Percentiles rank a stretch among this genome's conserved stretches.
These are phyloP conservation scores for Deilephila elpenor DNA, from an alignment of 2,888 invertebrate species.

Conservation along the genomic window DNA sequence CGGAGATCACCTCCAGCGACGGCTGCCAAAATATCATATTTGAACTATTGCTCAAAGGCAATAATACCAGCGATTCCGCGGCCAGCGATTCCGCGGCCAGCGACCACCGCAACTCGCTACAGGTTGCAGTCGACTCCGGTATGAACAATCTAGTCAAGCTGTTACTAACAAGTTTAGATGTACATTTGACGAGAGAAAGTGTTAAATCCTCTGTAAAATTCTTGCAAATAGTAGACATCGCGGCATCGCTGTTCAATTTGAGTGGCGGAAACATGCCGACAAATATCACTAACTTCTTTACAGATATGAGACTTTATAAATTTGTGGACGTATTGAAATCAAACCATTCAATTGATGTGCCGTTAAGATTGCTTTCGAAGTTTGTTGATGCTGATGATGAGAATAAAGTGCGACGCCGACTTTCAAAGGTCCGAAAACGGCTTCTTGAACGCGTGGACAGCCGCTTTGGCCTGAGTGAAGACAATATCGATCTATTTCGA, in stretches of 20 bases:
- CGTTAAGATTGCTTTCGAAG: neutral
- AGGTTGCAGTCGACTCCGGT: slow-evolving; percentile 27
- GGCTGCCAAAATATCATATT: slow-evolving; percentile 47
- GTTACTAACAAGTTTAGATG: slow-evolving; percentile 20
- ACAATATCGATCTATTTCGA: slow-evolving; percentile 1
- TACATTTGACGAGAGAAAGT: slow-evolving; percentile 26
- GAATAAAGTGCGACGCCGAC: too few species aligned
- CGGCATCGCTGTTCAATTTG: neutral
- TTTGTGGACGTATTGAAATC: slow-evolving; percentile 3
- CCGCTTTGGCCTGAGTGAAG: slow-evolving; percentile 5
- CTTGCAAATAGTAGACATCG: slow-evolving; percentile 6
- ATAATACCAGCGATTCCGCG: neutral
- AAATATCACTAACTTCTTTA: slow-evolving; percentile 5
- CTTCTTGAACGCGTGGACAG: neutral
- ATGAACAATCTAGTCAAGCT: slow-evolving; percentile 27
- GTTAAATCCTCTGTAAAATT: neutral
- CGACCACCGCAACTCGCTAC: neutral
- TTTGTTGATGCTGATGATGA: neutral
- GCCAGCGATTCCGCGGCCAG: neutral
- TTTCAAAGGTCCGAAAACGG: neutral
- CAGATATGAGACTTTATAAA: slow-evolving; percentile 13
- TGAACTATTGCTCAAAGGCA: slow-evolving; percentile 49
- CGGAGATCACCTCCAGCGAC: slow-evolving; percentile 37
- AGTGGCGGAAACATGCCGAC: neutral
- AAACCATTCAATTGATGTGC: neutral